phyloP scores from a whole-genome alignment of 2,888 invertebrate species.

The Amiota minor region DNA sequence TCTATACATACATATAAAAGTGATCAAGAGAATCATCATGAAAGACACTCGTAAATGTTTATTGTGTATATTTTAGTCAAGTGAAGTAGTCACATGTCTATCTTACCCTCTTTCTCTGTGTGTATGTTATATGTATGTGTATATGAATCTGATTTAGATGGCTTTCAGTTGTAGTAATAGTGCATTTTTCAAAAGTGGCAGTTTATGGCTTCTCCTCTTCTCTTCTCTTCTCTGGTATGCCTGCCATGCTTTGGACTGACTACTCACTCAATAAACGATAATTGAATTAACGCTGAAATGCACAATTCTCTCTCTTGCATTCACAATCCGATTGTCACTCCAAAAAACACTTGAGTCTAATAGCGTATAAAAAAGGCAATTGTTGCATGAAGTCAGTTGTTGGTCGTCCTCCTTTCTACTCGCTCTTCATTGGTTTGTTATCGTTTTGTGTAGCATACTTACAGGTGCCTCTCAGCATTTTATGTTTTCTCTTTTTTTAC shows the following conservation, averaged over 20 bases:
- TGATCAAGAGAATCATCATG: no score
- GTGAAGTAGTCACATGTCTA: conserved; percentile 8
- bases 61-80: conserved; percentile 45
- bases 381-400: conserved; percentile 19
- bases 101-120: background rate
- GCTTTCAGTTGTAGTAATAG: conserved; percentile 27
- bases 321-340: background rate
- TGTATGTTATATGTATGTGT: conserved; percentile 2
- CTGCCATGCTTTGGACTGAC: background rate
- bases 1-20: no score
- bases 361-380: background rate
- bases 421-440: background rate
- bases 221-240: background rate
- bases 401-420: no score
- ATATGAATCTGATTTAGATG: background rate
- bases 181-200: conserved; percentile 26
- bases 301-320: conserved; percentile 56
- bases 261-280: conserved; percentile 63
- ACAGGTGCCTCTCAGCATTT: conserved; percentile 24
- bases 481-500: conserved; percentile 23
- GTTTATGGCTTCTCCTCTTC: conserved; percentile 30
- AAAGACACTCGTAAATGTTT: conserved; percentile 32
- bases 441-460: conserved; percentile 21
- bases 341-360: background rate
- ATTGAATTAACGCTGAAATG: conserved; percentile 65